Conservation (phyloP, 1,140 invertebrate genomes). For the Yoshiicerus persimilis region DNA sequence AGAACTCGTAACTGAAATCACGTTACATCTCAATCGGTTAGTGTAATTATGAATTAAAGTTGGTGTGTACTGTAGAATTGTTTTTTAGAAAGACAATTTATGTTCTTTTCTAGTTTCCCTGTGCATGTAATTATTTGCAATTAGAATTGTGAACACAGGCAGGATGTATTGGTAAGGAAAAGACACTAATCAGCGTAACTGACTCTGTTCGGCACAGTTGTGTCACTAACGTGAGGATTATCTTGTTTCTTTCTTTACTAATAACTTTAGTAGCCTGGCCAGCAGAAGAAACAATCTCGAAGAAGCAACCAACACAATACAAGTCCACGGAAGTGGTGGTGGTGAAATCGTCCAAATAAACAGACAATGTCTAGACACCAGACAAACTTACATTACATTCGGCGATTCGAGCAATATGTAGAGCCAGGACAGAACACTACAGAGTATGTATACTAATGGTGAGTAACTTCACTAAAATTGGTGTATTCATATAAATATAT, state of each 20-base stretch:
- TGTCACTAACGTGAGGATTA: neutral
- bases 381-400: slow-evolving; percentile 17
- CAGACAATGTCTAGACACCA: slow-evolving; percentile 39
- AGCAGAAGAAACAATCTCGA: neutral
- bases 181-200: neutral
- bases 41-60: too few relatives aligned
- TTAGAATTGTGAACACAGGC: neutral
- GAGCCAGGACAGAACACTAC: neutral
- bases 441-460: neutral
- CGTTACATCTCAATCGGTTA: too few relatives aligned
- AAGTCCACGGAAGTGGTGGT: slow-evolving; percentile 9
- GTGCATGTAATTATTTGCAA: too few relatives aligned
- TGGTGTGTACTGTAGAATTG: too few relatives aligned
- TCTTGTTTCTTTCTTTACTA: neutral
- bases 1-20: too few relatives aligned
- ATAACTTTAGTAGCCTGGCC: neutral
- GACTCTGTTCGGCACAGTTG: neutral
- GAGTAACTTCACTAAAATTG: neutral
- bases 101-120: too few relatives aligned
- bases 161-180: neutral
- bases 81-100: too few relatives aligned
- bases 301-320: neutral
- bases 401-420: neutral
- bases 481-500: neutral
- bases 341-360: slow-evolving; percentile 33